Percentiles rank a stretch among this genome's conserved stretches.
Conservation (phyloP, 2,113 vertebrate species). For the Mesembrinibis cayennensis region DNA sequence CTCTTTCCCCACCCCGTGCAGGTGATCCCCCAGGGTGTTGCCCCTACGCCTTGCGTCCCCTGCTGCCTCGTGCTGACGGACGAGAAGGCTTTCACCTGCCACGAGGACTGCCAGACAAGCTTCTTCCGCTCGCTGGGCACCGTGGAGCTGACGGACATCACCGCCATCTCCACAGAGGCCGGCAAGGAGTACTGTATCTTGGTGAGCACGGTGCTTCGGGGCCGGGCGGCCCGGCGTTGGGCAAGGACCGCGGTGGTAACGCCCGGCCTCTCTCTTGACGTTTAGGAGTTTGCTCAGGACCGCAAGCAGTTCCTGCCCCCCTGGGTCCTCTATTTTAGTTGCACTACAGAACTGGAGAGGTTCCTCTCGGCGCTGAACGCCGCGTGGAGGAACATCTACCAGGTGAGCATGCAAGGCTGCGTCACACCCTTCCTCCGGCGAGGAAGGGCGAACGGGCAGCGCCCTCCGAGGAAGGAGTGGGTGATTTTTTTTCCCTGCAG, state of each 20-base stretch:
- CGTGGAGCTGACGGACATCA: slow-evolving; percentile 77
- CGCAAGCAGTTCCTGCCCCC: slow-evolving; percentile 82
- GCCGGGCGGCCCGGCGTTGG: accelerated
- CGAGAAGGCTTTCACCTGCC: slow-evolving; percentile 86
- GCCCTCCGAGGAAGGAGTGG: accelerated
- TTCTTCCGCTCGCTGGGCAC: slow-evolving; percentile 92
- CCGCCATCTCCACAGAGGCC: slow-evolving; percentile 70
- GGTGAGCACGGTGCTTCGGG: slow-evolving; percentile 69
- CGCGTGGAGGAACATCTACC: slow-evolving; percentile 84
- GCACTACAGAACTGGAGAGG: slow-evolving; percentile 87
- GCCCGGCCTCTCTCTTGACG: not conserved
- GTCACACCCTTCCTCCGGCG: accelerated
- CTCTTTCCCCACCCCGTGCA: not conserved
- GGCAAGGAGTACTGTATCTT: slow-evolving; percentile 90
- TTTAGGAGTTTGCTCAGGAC: slow-evolving; percentile 89
- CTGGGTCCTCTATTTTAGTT: slow-evolving; percentile 94
- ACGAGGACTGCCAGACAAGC: slow-evolving; percentile 97
- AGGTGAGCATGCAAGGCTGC: slow-evolving; percentile 70
- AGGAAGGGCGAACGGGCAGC: not conserved
- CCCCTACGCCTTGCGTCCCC: slow-evolving; percentile 87
- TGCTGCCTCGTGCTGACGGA: slow-evolving; percentile 92
- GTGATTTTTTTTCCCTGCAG: too few species aligned
- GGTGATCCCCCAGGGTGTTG: slow-evolving; percentile 89
- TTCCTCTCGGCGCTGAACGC: slow-evolving; percentile 78
- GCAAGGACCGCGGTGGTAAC: accelerated